Evolutionary conservation across 1,140 invertebrate species (phyloP), one percentile per base, ranked within the genome.

Genomic region (Neotoxoptera formosana): DNA sequence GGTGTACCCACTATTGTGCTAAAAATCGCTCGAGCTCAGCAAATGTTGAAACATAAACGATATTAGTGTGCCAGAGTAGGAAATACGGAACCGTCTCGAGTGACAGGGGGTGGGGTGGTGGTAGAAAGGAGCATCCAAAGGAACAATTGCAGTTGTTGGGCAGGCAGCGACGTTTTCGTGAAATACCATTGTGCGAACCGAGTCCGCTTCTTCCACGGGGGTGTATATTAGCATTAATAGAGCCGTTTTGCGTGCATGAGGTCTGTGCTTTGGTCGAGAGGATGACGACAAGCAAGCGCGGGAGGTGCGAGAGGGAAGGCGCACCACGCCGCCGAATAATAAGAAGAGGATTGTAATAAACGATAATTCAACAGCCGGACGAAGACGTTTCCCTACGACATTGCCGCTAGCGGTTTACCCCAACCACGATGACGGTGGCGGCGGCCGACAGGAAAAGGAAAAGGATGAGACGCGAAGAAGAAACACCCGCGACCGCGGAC

Each of bases 351-450:
- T 53, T 53, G 91, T 93, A 93, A 93, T 93, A 93, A 93, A 86
- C 81, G 91, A 93, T 93, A 93, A 93, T 84, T 93, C 91, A 93
- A 93, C 91, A 30, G 89, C 89, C 67, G 91, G 91, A 93, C 91
- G 91, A 83, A 93, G 91, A 93, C 76, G 91, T 84, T 93, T 93
- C 91, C 76, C 76, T 41, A 23, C 67, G 76, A 81, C 45, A 93
- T 36, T 84, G 47, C 45, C 20, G 45, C 67, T 76, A 91, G 90
- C 81, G 91, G 76, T 93, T 84, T 53, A 84, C 81, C 81, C 81
- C 34, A 60, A 90, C 89, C 53, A 60, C 53, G 34, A n/a, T 36
- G 51, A 51, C 45, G 41, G 90, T 48, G 23, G 90, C 36, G 36
- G 41, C 45, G 30, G 56, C 45, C 60, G 47, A 92, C 91, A 92